Percentiles rank a stretch among this genome's conserved stretches.
Evolutionary conservation across 2,113 vertebrate species (phyloP).

Genomic region (Cnemophilus loriae): DNA sequence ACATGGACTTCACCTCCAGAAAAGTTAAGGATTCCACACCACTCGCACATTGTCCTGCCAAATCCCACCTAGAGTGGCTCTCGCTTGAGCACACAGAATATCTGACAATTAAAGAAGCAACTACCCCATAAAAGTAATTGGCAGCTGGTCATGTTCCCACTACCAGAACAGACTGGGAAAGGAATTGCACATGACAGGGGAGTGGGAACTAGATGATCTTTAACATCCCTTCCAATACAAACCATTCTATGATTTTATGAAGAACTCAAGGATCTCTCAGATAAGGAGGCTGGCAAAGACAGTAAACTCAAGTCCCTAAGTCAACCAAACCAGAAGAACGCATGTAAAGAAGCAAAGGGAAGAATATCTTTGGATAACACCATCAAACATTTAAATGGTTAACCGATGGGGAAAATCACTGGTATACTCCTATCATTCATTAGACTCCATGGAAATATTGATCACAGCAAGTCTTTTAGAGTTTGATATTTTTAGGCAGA

Average conservation of each 20-base stretch:
- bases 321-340: background rate
- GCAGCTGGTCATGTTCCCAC: background rate
- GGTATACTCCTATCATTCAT: background rate
- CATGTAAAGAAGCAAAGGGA: background rate
- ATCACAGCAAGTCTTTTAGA: background rate
- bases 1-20: background rate
- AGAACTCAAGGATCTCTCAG: background rate
- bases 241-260: background rate
- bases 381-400: background rate
- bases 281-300: background rate
- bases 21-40: background rate
- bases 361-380: background rate
- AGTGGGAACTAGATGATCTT: background rate
- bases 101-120: background rate
- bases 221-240: background rate
- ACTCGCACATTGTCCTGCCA: background rate
- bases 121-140: background rate
- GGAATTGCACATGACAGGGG: background rate
- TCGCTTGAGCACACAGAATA: background rate
- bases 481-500: background rate
- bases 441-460: background rate
- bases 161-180: background rate
- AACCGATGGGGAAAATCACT: background rate
- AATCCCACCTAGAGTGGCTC: background rate
- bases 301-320: background rate